A percentile compares a stretch with the other conserved stretches of the same genome.
Evolutionary conservation across 2,888 invertebrate species (phyloP).

Genomic region (Xestia c-nigrum): DNA sequence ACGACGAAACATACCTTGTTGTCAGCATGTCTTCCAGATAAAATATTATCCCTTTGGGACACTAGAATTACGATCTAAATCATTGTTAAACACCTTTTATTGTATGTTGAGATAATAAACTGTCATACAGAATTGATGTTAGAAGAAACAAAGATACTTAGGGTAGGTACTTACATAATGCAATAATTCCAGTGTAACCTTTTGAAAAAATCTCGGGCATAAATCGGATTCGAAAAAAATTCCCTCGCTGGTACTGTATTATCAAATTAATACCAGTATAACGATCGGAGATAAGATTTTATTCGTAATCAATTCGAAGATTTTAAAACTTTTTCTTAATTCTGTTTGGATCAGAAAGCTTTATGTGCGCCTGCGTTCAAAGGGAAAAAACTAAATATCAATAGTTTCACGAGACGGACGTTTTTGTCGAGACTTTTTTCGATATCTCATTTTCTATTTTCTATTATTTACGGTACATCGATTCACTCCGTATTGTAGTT

Average conservation of each 20-base stretch:
- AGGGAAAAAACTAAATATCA: not conserved
- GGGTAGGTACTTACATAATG: not conserved
- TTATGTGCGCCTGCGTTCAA: not conserved
- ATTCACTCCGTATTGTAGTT: slow-evolving; percentile 3
- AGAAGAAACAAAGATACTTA: not conserved
- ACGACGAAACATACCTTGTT: slow-evolving; percentile 75
- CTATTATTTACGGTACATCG: not conserved
- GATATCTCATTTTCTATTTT: not conserved
- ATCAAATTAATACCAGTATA: not conserved
- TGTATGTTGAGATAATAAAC: slow-evolving; percentile 13
- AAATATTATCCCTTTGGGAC: slow-evolving; percentile 69
- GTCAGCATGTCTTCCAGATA: slow-evolving; percentile 69
- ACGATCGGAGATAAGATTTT: not conserved
- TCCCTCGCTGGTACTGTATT: not conserved
- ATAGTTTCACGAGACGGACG: not conserved
- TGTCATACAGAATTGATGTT: not conserved
- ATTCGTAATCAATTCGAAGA: not conserved
- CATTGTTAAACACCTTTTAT: slow-evolving; percentile 34
- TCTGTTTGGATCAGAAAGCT: not conserved
- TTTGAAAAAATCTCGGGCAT: not conserved
- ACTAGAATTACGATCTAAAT: slow-evolving; percentile 48
- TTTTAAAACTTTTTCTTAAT: not conserved
- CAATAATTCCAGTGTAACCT: not conserved
- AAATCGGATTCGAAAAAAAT: not conserved
- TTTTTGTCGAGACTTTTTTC: not conserved